phyloP scores from a whole-genome alignment of 2,113 vertebrate species.

The Typhlomys cinereus region DNA sequence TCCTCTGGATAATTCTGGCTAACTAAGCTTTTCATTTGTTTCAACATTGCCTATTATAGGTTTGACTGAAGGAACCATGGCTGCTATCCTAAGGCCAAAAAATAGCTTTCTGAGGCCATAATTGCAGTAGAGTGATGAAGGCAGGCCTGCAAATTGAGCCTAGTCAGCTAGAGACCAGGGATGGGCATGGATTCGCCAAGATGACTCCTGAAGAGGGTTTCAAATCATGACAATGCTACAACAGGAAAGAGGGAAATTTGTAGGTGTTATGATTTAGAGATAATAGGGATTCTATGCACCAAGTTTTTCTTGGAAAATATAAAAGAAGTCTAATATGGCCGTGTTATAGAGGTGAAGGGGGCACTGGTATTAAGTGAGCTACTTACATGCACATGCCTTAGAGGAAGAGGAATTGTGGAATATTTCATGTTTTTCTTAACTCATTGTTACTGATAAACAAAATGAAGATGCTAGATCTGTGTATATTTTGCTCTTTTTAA shows the following conservation, averaged over 20 bases:
- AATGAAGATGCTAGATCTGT: neutral
- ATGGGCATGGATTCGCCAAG: neutral
- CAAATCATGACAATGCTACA: neutral
- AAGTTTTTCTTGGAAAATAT: neutral
- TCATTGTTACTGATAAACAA: neutral
- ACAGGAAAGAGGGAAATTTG: neutral
- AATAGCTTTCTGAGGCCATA: neutral
- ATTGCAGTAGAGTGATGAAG: neutral
- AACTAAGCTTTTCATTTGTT: constrained; percentile 6
- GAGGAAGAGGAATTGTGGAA: neutral
- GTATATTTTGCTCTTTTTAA: neutral
- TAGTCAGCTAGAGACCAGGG: neutral
- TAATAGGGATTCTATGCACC: neutral
- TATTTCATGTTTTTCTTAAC: neutral
- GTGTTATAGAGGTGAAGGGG: neutral
- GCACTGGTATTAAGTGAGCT: neutral
- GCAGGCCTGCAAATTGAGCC: neutral
- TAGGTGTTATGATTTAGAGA: neutral
- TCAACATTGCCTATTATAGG: neutral
- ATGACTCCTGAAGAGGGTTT: neutral
- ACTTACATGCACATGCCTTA: neutral
- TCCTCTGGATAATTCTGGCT: neutral
- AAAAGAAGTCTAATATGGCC: neutral
- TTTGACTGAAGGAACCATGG: neutral
- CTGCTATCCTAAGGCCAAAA: neutral